phyloP scores from a whole-genome alignment of 2,113 vertebrate species.

The Hipposideros armiger region DNA sequence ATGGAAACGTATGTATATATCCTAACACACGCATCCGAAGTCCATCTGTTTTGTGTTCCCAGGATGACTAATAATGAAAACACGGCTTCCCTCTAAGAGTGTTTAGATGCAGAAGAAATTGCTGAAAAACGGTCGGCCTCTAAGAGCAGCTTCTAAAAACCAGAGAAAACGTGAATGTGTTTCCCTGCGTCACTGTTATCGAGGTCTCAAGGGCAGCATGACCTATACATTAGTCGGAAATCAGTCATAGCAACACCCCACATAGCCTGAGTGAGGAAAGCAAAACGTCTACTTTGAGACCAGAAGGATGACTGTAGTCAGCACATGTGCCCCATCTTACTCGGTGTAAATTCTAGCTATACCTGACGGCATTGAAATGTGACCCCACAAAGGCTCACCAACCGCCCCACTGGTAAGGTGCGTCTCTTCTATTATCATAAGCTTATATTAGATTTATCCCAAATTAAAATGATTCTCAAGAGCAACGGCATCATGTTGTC shows the following conservation, averaged over 20 bases:
- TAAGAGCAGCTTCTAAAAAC: not conserved
- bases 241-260: not conserved
- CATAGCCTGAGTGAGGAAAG: not conserved
- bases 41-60: not conserved
- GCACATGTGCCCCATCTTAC: not conserved
- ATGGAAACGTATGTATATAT: not conserved
- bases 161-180: not conserved
- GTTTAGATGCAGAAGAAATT: not conserved
- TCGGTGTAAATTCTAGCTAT: not conserved
- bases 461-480: not conserved
- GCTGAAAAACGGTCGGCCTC: not conserved
- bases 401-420: not conserved
- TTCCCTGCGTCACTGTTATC: fast-evolving
- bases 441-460: not conserved
- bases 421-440: too few relatives aligned
- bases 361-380: not conserved
- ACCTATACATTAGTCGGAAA: not conserved
- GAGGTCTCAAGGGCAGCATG: fast-evolving
- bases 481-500: not conserved
- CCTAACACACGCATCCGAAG: not conserved
- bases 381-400: too few relatives aligned
- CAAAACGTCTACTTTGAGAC: not conserved
- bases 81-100: not conserved
- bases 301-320: fast-evolving
- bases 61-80: not conserved